Conservation (phyloP, 2,888 invertebrate genomes). For the Epinotia nisella region DNA sequence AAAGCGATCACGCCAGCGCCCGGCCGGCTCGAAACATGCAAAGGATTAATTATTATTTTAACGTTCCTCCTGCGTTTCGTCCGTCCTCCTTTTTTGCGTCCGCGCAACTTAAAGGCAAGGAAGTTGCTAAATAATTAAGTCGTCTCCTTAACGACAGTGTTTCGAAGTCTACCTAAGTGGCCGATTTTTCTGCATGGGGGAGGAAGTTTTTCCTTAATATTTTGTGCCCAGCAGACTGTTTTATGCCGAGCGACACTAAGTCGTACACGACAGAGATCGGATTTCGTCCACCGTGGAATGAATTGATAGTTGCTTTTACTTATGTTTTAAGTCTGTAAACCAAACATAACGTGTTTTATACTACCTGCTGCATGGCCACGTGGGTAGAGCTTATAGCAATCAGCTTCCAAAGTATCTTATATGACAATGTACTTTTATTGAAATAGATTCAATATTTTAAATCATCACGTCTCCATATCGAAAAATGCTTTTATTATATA, state of each 20-base stretch:
- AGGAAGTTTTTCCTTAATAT: conserved; percentile 55
- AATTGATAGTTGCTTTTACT: conserved; percentile 11
- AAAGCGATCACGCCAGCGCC: conserved; percentile 65
- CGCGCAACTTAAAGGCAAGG: conserved; percentile 81
- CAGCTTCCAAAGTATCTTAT: not conserved
- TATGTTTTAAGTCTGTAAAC: conserved; percentile 3
- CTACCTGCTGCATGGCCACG: too few relatives aligned
- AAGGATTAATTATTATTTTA: conserved; percentile 85
- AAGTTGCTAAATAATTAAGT: conserved; percentile 83
- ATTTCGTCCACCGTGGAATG: conserved; percentile 31
- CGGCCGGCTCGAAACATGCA: conserved; percentile 56
- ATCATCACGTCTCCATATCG: not conserved
- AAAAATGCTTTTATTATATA: not conserved
- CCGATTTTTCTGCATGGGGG: conserved; percentile 60
- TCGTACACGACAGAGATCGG: conserved; percentile 39
- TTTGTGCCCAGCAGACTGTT: conserved; percentile 50
- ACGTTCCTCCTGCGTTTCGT: conserved; percentile 74
- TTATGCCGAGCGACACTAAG: conserved; percentile 45
- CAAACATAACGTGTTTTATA: not conserved
- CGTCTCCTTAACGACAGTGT: conserved; percentile 74
- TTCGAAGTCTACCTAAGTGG: conserved; percentile 69
- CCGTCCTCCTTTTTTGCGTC: conserved; percentile 63
- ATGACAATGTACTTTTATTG: not conserved
- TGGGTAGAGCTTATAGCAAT: not conserved
- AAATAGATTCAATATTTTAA: not conserved